Evolutionary conservation across 2,113 vertebrate species (phyloP).

Genomic region (Pyxicephalus adspersus): DNA sequence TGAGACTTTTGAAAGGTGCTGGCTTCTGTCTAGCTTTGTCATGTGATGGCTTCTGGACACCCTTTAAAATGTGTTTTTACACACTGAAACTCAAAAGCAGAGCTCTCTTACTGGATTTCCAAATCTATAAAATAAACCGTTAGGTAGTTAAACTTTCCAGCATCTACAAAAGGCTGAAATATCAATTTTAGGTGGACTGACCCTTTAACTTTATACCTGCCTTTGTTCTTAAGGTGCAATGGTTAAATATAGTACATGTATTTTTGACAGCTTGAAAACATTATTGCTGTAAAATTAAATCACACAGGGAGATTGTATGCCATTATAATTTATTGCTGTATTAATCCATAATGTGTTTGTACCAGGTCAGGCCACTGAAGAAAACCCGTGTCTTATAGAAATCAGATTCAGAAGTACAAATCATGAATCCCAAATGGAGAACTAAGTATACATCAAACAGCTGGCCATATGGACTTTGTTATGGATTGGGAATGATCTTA

Average conservation of each 20-base stretch:
- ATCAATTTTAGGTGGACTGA: too few relatives aligned
- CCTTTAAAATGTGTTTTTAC: too few relatives aligned
- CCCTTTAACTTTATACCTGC: too few relatives aligned
- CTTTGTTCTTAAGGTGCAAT: background rate
- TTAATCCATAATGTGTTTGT: constrained; percentile 74
- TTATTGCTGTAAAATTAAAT: constrained; percentile 63
- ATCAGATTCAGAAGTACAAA: constrained; percentile 75
- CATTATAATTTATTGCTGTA: constrained; percentile 73
- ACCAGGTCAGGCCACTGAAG: constrained; percentile 67
- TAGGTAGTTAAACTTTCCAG: too few relatives aligned
- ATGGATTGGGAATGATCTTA: constrained; percentile 69
- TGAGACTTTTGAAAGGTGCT: too few relatives aligned
- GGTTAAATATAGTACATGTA: background rate
- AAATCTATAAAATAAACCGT: too few relatives aligned
- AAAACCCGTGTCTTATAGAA: constrained; percentile 74
- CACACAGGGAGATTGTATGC: constrained; percentile 72
- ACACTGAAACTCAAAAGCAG: too few relatives aligned
- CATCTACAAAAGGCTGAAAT: too few relatives aligned
- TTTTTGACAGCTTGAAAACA: background rate
- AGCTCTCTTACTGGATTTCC: too few relatives aligned
- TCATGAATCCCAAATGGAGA: constrained; percentile 73
- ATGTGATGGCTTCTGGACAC: too few relatives aligned
- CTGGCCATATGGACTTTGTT: constrained; percentile 77
- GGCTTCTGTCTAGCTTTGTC: too few relatives aligned
- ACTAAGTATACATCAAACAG: constrained; percentile 79